Conservation (phyloP, 2,797 vertebrate species). For the Choloepus didactylus region DNA sequence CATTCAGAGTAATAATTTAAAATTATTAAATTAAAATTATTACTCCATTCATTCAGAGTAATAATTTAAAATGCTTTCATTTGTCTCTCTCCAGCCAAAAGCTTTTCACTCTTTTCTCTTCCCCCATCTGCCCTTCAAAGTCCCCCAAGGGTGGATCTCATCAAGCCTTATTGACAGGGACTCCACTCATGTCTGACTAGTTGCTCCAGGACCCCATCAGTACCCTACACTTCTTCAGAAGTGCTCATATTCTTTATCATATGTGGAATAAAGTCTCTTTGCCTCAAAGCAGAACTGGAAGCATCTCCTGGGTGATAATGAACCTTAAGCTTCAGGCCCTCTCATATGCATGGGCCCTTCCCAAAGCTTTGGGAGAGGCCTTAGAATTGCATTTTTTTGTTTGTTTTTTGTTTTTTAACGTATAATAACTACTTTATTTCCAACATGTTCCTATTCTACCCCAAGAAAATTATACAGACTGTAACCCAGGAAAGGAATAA, state of each 20-base stretch:
- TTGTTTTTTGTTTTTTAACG: too few species aligned
- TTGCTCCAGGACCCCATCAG: too few species aligned
- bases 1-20: conserved; percentile 26
- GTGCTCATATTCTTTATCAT: neutral
- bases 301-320: neutral
- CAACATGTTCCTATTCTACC: too few species aligned
- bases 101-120: neutral
- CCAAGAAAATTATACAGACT: too few species aligned
- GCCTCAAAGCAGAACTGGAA: neutral
- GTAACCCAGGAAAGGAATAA: too few species aligned
- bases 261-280: neutral
- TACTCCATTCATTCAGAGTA: neutral
- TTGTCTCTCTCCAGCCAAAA: neutral
- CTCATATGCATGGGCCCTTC: neutral
- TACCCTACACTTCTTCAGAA: neutral
- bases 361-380: neutral
- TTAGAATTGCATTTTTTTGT: too few species aligned
- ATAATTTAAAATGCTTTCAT: conserved; percentile 45
- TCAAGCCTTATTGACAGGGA: neutral
- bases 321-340: neutral
- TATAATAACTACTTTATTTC: too few species aligned
- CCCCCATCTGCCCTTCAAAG: neutral
- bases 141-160: neutral
- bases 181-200: neutral
- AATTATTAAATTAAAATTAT: neutral